Conservation (phyloP, 1,140 invertebrate species). For the Sesamia nonagrioides region DNA sequence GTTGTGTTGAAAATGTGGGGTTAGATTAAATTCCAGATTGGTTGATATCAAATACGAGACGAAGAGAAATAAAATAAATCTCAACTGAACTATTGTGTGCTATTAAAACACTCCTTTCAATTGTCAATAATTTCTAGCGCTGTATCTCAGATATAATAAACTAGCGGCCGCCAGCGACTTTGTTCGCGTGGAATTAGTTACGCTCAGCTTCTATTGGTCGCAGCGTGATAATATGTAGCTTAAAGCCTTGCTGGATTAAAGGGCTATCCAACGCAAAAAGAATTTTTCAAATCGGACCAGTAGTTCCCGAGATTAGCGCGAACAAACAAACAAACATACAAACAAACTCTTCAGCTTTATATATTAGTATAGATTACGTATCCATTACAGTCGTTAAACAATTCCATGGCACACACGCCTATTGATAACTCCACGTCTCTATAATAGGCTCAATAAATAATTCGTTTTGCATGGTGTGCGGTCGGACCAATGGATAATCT, state of each 20-base stretch:
- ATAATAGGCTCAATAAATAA: conserved; percentile 54
- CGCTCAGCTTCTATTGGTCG: no score
- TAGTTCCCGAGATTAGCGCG: no score
- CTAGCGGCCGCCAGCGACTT: no score
- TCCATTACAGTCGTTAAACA: not conserved
- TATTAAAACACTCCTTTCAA: not conserved
- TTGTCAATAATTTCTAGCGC: conserved; percentile 6
- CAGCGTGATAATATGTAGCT: no score
- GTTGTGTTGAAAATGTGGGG: not conserved
- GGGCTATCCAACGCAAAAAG: no score
- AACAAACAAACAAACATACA: no score
- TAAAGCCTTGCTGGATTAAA: no score
- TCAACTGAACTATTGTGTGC: not conserved
- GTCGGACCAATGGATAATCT: conserved; percentile 50
- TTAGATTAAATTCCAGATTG: conserved; percentile 15
- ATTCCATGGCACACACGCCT: not conserved
- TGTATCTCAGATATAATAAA: not conserved
- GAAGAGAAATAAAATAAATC: conserved; percentile 3
- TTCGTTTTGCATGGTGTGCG: conserved; percentile 47
- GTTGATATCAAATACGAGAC: not conserved
- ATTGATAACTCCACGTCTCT: conserved; percentile 42
- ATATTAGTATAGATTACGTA: no score
- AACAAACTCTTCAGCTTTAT: no score
- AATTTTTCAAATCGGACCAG: no score
- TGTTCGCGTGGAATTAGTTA: no score